These are phyloP conservation scores for Notodonta dromedarius DNA, from an alignment of 2,888 invertebrate species.

Conservation along the genomic window DNA sequence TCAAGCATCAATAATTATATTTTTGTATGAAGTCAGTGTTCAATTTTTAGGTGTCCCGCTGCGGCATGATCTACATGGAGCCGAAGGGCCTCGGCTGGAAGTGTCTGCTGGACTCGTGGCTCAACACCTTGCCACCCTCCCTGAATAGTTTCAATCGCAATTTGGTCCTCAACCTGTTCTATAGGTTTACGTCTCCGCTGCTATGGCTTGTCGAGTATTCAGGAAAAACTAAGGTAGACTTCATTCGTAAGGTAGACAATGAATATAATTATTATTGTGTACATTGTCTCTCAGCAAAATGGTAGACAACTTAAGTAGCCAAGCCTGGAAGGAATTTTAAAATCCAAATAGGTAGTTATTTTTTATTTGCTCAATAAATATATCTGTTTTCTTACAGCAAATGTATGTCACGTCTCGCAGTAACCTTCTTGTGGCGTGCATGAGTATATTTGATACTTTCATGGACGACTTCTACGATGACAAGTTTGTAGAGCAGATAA, in stretches of 20 bases:
- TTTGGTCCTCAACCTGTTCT: constrained; percentile 88
- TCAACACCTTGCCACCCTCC: constrained; percentile 88
- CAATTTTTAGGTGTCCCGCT: constrained; percentile 90
- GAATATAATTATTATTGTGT: neutral
- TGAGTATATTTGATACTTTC: constrained; percentile 94
- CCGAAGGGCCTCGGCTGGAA: constrained; percentile 95
- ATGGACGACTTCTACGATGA: constrained; percentile 94
- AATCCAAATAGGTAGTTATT: too few relatives aligned
- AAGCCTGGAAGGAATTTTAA: too few relatives aligned
- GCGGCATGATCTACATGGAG: constrained; percentile 98
- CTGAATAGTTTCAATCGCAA: constrained; percentile 88
- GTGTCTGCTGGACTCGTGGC: constrained; percentile 93
- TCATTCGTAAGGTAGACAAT: too few relatives aligned
- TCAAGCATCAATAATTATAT: neutral
- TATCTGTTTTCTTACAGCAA: constrained; percentile 86
- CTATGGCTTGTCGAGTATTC: constrained; percentile 89
- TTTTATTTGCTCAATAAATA: neutral
- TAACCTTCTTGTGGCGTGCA: constrained; percentile 91
- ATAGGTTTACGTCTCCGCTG: constrained; percentile 92
- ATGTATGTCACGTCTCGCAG: constrained; percentile 93
- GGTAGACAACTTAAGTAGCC: too few relatives aligned
- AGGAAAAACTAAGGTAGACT: constrained; percentile 85
- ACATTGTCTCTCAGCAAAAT: neutral
- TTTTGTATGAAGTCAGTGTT: neutral
- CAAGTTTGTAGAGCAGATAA: constrained; percentile 86